phyloP scores from a whole-genome alignment of 2,888 invertebrate genomes.

The Bhutanitis thaidina region DNA sequence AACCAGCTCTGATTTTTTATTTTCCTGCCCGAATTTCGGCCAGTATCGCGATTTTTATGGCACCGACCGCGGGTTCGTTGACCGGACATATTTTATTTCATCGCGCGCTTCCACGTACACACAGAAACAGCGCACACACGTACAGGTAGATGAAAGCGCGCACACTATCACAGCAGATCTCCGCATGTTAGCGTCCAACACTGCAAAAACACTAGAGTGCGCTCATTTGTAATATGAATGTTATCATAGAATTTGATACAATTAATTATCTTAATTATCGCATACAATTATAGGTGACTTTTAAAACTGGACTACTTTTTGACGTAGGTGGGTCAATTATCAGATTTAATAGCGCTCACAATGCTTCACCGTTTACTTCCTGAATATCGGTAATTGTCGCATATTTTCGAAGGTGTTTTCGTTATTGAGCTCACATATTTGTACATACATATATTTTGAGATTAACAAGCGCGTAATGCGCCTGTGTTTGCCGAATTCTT shows the following conservation, averaged over 20 bases:
- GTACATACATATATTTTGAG: constrained; percentile 52
- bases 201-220: constrained; percentile 64
- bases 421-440: constrained; percentile 27
- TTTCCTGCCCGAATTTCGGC: constrained; percentile 71
- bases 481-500: constrained; percentile 77
- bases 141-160: constrained; percentile 45
- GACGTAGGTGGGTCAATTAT: constrained; percentile 17
- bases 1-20: constrained; percentile 33
- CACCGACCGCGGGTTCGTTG: constrained; percentile 75
- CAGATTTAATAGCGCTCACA: constrained; percentile 13
- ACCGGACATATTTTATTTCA: constrained; percentile 81
- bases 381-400: constrained; percentile 6
- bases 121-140: constrained; percentile 64
- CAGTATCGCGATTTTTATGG: constrained; percentile 78
- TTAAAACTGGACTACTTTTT: constrained; percentile 10
- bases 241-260: constrained; percentile 49
- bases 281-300: constrained; percentile 30
- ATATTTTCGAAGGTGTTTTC: constrained; percentile 16
- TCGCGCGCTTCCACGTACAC: constrained; percentile 78
- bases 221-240: constrained; percentile 59
- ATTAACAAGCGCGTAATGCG: constrained; percentile 70
- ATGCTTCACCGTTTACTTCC: constrained; percentile 13
- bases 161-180: constrained; percentile 53
- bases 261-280: constrained; percentile 54
- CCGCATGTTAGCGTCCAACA: constrained; percentile 66